Base-by-base conservation (phyloP, 2,888 invertebrate species). In the Drosophila flavopinicola region DNA sequence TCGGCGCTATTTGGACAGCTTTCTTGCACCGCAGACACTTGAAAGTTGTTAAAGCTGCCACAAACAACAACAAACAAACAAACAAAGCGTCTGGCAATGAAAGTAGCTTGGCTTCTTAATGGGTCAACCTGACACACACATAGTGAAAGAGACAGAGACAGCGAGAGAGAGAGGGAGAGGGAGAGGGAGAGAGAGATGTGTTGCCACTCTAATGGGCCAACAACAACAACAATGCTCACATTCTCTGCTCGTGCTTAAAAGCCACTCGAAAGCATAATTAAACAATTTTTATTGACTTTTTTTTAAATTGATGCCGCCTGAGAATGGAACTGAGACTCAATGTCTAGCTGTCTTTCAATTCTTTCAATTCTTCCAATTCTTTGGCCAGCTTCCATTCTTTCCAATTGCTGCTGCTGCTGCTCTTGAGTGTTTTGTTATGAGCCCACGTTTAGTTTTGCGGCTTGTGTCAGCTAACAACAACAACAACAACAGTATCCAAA, bases 221-320 rank as follows among this genome's bases (percentile, higher is more conserved):
- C 83, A 79, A 77, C 67, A 67, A 66, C 83, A 79, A 77, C 75
- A 72, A 70, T 69, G 59, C 69, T 65, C 72, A 72, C 73, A 77
- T 80, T 66, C 74, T 83, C 80, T 78, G 74, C 82, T 66, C 71
- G 75, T 78, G 78, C 83, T 78, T 66, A 64, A 82, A 75, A 78
- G 78, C 83, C 78, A 63, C 78, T 79, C 75, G 78, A 85, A 79
- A 79, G 79, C 76, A 79, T 79, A 79, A 79, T 85, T 79, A 85
- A 79, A 79, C 85, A 85, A 83, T 83, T 80, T 83, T 85, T 80
- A 83, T 80, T 80, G 80, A 85, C 79, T 83, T 75, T 82, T 78
- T 29, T 29, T 45, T 59, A 44, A 78, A 79, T 79, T 73, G 83
- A 83, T 79, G 85, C 83, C 79, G 83, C 57, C 67, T 60, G 44